phyloP scores from a whole-genome alignment of 2,888 invertebrate species.

The Andrena haemorrhoa region DNA sequence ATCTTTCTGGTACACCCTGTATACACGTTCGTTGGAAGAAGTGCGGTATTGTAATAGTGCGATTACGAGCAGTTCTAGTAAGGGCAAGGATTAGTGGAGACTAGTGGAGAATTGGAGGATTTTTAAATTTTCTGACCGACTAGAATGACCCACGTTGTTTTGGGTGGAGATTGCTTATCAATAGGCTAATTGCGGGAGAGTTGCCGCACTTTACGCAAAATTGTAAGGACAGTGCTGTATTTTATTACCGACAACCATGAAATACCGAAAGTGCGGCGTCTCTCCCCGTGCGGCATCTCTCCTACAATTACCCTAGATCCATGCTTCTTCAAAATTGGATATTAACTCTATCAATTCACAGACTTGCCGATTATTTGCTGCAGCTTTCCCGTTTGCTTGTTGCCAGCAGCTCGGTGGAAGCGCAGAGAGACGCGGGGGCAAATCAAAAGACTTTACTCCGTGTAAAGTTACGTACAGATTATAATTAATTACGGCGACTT shows the following conservation, averaged over 20 bases:
- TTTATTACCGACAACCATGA: no score
- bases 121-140: not conserved
- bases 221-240: no score
- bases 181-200: no score
- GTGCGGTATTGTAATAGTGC: not conserved
- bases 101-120: not conserved
- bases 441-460: conserved; percentile 47
- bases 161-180: no score
- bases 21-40: not conserved
- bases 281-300: no score
- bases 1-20: no score
- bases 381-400: not conserved
- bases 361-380: not conserved
- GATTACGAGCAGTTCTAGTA: not conserved
- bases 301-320: no score
- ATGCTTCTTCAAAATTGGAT: not conserved
- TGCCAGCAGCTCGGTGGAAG: not conserved
- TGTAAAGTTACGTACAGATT: conserved; percentile 19
- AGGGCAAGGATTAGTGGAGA: not conserved
- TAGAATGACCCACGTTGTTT: not conserved
- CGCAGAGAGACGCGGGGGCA: conserved; percentile 6
- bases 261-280: no score
- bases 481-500: conserved; percentile 34
- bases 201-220: no score
- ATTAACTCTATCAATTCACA: not conserved